Evolutionary conservation across 2,888 invertebrate species (phyloP), one percentile per base, ranked within the genome.

Genomic region (Blera fallax): DNA sequence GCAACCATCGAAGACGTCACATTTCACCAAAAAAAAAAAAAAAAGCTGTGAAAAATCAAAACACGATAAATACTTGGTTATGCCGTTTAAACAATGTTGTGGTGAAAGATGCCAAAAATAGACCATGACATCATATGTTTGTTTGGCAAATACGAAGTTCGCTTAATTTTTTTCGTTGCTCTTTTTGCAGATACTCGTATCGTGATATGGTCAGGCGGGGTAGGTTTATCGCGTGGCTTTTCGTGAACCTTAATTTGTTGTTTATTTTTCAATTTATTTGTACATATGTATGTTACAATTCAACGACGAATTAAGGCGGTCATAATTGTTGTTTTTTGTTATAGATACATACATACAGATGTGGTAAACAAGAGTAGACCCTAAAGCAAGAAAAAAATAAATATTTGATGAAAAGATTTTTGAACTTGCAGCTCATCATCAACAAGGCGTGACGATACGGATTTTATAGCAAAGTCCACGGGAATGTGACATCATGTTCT

Each of bases 71-170:
- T 50, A 40, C 64, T 48, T 62, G 18, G 18, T 32, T 54, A 14
- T 50, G 45, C 29, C 34, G 24, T 34, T 62, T 54, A 37, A 37
- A 24, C 40, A 64, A 69, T 24, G 37, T 34, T 54, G 62, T 62
- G 54, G 83, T 79, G 73, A 83, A 83, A 83, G 79, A 79, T 60
- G 62, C 73, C 87, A 83, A 83, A 87, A 87, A 87, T 87, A 87
- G 73, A 16, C 18, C 40, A 78, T 87, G 87, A 87, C 87, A 87
- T 87, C 87, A 87, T 83, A 76, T 67, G 78, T 74, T 78, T 73
- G 54, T 67, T 60, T 73, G 45, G 29, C 64, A 37, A 67, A 78
- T 48, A 62, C 64, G 62, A 56, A 79, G 62, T 74, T 79, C 54
- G 64, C 58, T 84, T 73, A 67, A 80, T 73, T 83, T 64, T 45